Percentiles rank a stretch among this genome's conserved stretches.
Conservation (phyloP, 1,140 invertebrate genomes). For the Panulirus ornatus region DNA sequence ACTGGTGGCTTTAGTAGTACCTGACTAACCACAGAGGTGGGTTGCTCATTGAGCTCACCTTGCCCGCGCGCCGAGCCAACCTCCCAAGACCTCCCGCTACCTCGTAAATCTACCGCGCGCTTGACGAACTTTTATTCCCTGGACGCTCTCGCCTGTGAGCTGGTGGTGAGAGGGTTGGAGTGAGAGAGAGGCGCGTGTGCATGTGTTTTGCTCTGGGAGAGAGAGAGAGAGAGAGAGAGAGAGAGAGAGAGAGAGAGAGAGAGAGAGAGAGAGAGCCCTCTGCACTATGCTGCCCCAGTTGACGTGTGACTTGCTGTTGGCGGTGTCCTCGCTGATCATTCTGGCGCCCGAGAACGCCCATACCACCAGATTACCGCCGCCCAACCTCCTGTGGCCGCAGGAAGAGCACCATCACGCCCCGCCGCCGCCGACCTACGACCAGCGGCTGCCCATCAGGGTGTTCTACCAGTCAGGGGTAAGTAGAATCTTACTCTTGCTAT, state of each 20-base stretch:
- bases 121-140: too few relatives aligned
- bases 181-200: not conserved
- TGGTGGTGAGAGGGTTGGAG: too few relatives aligned
- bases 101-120: not conserved
- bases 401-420: not conserved
- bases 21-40: slow-evolving; percentile 23
- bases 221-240: not conserved
- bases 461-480: slow-evolving; percentile 37
- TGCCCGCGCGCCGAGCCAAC: not conserved
- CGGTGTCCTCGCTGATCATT: slow-evolving; percentile 2
- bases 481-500: too few relatives aligned
- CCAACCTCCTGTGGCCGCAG: not conserved
- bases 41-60: too few relatives aligned
- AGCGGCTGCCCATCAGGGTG: slow-evolving; percentile 1
- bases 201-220: too few relatives aligned
- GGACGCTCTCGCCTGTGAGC: not conserved
- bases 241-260: too few relatives aligned
- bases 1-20: slow-evolving; percentile 26
- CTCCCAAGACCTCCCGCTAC: slow-evolving; percentile 4
- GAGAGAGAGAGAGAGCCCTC: too few relatives aligned
- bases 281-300: not conserved
- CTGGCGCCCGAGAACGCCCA: slow-evolving; percentile 16
- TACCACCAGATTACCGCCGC: slow-evolving; percentile 13
- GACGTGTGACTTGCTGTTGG: not conserved
- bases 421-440: not conserved